Conservation (phyloP, 1,140 invertebrate species). For the Euura saliciscinereae region DNA sequence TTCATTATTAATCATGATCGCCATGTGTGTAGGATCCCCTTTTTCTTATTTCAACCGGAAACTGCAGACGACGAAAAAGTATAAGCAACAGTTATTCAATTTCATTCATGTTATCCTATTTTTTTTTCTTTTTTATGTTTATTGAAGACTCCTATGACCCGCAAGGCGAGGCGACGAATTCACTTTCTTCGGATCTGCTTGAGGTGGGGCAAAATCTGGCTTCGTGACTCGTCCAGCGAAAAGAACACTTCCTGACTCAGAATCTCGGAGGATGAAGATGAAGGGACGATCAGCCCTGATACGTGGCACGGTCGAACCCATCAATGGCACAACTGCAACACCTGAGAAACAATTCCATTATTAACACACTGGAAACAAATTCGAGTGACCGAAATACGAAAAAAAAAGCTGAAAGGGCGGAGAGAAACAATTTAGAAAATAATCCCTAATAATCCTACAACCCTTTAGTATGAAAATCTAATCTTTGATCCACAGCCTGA, state of each 20-base stretch:
- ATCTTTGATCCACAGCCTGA: too few species aligned
- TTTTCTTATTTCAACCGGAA: too few species aligned
- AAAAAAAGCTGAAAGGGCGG: too few species aligned
- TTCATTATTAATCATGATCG: too few species aligned
- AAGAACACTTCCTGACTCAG: constrained; percentile 62
- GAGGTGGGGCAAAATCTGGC: constrained; percentile 40
- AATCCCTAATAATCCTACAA: too few species aligned
- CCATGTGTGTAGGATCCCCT: too few species aligned
- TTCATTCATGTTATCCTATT: too few species aligned
- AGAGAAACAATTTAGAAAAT: too few species aligned
- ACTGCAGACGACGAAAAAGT: too few species aligned
- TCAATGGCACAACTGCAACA: constrained; percentile 63
- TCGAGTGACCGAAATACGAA: constrained; percentile 5
- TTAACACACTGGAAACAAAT: constrained; percentile 8
- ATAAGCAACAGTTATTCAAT: too few species aligned
- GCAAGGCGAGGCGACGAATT: background rate
- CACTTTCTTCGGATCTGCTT: background rate
- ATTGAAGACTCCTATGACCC: background rate
- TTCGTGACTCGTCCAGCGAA: constrained; percentile 71
- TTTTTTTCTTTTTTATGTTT: background rate
- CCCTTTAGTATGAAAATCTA: too few species aligned
- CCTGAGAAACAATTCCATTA: constrained; percentile 35
- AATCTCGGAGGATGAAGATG: constrained; percentile 73
- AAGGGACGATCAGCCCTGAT: constrained; percentile 74
- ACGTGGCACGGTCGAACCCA: constrained; percentile 55